Conservation (phyloP, 2,113 vertebrate species). For the Lonchura striata region DNA sequence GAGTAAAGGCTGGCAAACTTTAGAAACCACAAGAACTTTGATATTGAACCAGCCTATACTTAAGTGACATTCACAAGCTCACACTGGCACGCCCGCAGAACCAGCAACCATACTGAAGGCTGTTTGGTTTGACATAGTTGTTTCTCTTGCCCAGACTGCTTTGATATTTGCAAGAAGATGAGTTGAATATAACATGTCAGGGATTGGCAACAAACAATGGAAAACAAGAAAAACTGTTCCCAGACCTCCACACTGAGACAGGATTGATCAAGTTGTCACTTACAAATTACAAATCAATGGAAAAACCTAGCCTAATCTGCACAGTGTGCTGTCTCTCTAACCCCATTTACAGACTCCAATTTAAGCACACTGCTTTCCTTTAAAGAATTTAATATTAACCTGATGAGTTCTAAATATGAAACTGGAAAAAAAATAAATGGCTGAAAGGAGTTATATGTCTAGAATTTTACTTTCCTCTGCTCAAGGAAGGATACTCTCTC, state of each 20-base stretch:
- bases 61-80: neutral
- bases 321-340: neutral
- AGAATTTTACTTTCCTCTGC: neutral
- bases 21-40: slow-evolving; percentile 22
- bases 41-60: neutral
- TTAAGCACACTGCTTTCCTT: slow-evolving; percentile 9
- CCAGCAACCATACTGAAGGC: neutral
- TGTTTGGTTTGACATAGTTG: neutral
- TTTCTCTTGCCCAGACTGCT: neutral
- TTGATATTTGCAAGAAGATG: neutral
- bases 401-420: slow-evolving; percentile 17
- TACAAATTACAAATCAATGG: slow-evolving; percentile 13
- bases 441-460: neutral
- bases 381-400: slow-evolving; percentile 45
- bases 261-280: slow-evolving; percentile 39
- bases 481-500: neutral
- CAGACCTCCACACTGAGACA: neutral
- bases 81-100: accelerated
- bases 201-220: slow-evolving; percentile 1
- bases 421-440: neutral
- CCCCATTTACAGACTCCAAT: neutral
- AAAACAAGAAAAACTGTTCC: slow-evolving; percentile 27
- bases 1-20: slow-evolving; percentile 7
- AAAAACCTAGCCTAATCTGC: neutral
- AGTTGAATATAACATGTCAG: slow-evolving; percentile 2